Evolutionary conservation across 2,888 invertebrate species (phyloP), one percentile per base, ranked within the genome.

Genomic region (Zygothrica quintamaculata): DNA sequence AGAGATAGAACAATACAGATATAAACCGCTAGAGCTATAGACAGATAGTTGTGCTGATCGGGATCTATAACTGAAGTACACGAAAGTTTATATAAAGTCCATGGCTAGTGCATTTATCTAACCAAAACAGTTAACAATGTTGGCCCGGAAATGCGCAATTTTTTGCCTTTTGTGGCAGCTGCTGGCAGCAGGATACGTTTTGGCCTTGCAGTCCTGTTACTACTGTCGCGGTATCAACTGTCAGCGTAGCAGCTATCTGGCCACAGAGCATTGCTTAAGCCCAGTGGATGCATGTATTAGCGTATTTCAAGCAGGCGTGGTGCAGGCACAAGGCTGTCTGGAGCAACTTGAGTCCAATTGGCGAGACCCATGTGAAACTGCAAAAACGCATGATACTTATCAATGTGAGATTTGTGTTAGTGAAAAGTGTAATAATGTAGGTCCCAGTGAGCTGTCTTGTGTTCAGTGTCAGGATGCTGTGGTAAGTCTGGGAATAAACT

Each of bases 181-280:
- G 31, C 43, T 84, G 15, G 50, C 51, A n/a, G 31, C 48, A 25
- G 15, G 42, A 11, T 11, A 36, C 7, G 61, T 65, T 18, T 66
- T 79, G 22, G 76, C 76, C n/a, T 55, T 57, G 7, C 56, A 72
- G 11, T 73, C 60, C 9, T 88, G 88, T 37, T 33, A 69, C 1
- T 72, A 74, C 43, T 88, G 88, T 43, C 65, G 75, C 0, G 89
- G 88, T 31, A 78, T 81, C 13, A 78, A 76, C 34, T 88, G 89
- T 22, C 81, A 81, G 40, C 67, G 82, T 7, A 75, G 50, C 7
- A 75, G 52, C 6, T 86, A 74, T 12, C 65, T 56, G 40, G 65
- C 57, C 3, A 66, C 67, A 3, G 82, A 74, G 42, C 53, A 70
- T 0, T 88, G 89, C 31, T 25, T 65, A 1, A 77, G 87, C 57